phyloP scores from a whole-genome alignment of 2,797 vertebrate genomes.

The Chromobotia macracanthus region DNA sequence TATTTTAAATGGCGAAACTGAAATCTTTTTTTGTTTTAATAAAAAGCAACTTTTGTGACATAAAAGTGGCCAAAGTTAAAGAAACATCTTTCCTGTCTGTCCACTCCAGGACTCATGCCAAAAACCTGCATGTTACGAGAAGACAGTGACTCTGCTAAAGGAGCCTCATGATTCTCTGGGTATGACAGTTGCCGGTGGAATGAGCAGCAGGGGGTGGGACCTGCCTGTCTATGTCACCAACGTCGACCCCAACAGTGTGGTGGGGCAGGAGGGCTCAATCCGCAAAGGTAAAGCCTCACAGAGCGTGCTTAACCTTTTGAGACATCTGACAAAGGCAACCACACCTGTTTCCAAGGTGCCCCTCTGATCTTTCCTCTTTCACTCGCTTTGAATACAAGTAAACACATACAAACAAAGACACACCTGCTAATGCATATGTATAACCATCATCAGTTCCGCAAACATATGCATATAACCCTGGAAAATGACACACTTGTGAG shows the following conservation, averaged over 20 bases:
- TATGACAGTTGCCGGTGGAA: constrained; percentile 95
- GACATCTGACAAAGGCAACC: constrained; percentile 39
- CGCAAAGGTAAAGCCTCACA: constrained; percentile 85
- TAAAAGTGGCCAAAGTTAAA: background rate
- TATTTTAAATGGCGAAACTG: background rate
- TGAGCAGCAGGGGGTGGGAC: constrained; percentile 92
- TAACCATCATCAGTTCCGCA: constrained; percentile 42
- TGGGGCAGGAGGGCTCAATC: constrained; percentile 93
- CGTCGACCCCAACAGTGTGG: constrained; percentile 90
- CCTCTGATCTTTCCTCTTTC: constrained; percentile 51
- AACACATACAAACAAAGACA: constrained; percentile 47
- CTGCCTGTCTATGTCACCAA: constrained; percentile 96
- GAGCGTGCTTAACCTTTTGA: constrained; percentile 29
- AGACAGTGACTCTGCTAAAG: constrained; percentile 89
- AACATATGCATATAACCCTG: constrained; percentile 44
- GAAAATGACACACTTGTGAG: constrained; percentile 36
- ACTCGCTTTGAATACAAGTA: constrained; percentile 54
- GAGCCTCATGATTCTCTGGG: constrained; percentile 91
- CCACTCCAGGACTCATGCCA: constrained; percentile 81
- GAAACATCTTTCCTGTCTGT: constrained; percentile 27
- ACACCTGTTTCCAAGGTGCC: constrained; percentile 58
- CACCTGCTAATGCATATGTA: constrained; percentile 62
- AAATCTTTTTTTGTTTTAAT: background rate
- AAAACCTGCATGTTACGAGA: constrained; percentile 88
- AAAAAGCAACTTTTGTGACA: background rate